Conservation (phyloP, 2,888 invertebrate genomes). For the Hoplodrina ambigua region DNA sequence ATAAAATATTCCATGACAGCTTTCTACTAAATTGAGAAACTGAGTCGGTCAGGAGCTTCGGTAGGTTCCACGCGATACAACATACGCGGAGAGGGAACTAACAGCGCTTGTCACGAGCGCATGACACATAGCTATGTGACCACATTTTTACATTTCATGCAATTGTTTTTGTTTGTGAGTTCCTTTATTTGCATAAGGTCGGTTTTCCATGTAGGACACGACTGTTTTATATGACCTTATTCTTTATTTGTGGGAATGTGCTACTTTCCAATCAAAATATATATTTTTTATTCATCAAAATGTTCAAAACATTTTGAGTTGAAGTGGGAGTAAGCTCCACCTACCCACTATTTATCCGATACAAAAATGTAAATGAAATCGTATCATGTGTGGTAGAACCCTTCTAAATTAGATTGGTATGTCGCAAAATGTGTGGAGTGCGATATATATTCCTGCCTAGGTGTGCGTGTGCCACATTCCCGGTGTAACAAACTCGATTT, state of each 20-base stretch:
- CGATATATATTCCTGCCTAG: background rate
- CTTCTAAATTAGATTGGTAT: constrained; percentile 16
- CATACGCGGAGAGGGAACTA: constrained; percentile 18
- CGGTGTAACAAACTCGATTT: constrained; percentile 17
- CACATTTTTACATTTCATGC: background rate
- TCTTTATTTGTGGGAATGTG: too few relatives aligned
- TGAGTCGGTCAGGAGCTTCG: constrained; percentile 37
- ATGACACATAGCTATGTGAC: background rate
- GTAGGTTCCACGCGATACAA: constrained; percentile 16
- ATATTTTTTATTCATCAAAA: too few relatives aligned
- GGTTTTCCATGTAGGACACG: background rate
- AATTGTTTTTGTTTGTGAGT: background rate
- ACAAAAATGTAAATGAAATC: background rate
- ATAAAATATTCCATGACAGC: constrained; percentile 64
- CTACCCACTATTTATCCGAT: background rate
- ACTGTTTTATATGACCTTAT: background rate
- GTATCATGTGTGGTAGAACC: constrained; percentile 9
- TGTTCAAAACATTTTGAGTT: too few relatives aligned
- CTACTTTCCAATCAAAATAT: too few relatives aligned
- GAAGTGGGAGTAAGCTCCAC: background rate
- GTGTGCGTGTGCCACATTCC: background rate
- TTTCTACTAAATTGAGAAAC: constrained; percentile 64
- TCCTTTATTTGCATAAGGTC: too few relatives aligned
- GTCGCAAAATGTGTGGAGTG: constrained; percentile 9
- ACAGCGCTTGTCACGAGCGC: constrained; percentile 1